phyloP scores from a whole-genome alignment of 2,888 invertebrate species.

The Ellobium chinense region DNA sequence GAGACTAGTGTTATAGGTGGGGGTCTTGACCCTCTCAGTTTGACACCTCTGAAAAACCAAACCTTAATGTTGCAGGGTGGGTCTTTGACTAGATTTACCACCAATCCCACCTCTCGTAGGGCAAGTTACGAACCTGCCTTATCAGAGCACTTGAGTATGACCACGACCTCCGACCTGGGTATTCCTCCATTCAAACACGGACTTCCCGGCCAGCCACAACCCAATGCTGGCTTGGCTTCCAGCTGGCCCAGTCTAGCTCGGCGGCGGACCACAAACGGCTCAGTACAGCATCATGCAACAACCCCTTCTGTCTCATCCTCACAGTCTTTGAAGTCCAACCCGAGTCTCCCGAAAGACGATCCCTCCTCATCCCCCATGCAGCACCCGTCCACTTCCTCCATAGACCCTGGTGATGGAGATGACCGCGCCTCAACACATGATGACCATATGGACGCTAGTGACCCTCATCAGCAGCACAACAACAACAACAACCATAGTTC shows the following conservation, averaged over 20 bases:
- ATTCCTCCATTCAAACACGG: constrained; percentile 21
- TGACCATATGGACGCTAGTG: not conserved
- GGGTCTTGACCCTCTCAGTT: constrained; percentile 46
- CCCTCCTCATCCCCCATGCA: not conserved
- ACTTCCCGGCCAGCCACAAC: not conserved
- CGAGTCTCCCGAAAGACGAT: constrained; percentile 11
- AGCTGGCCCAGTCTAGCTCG: constrained; percentile 50
- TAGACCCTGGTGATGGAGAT: no score
- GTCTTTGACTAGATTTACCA: constrained; percentile 40
- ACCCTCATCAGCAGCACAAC: not conserved
- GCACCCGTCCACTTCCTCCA: not conserved
- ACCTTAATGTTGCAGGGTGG: constrained; percentile 51
- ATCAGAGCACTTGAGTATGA: constrained; percentile 6
- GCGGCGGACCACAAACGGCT: constrained; percentile 30
- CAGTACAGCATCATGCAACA: not conserved
- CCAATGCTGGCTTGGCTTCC: constrained; percentile 50
- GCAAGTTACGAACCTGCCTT: constrained; percentile 28
- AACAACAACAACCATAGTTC: not conserved
- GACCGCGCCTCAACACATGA: not conserved
- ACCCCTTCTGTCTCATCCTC: not conserved
- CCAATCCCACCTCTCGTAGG: constrained; percentile 33
- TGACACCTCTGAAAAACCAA: constrained; percentile 49
- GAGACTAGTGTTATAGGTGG: constrained; percentile 56
- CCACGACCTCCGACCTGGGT: not conserved
- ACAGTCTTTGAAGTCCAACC: constrained; percentile 9